phyloP scores from a whole-genome alignment of 64 coral and sea anemone species.

The Montipora capricornis region DNA sequence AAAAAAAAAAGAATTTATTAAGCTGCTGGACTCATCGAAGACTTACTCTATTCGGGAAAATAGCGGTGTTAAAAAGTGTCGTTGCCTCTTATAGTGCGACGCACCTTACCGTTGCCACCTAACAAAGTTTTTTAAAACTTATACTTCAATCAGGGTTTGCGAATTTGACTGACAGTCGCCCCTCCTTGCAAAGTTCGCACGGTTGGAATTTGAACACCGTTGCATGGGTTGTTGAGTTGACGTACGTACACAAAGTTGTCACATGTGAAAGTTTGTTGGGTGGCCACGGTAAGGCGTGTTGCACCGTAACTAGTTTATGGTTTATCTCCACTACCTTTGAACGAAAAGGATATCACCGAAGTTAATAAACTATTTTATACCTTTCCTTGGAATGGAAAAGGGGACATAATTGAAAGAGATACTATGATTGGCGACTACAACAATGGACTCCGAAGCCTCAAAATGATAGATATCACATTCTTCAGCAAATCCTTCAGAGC shows the following conservation, averaged over 20 bases:
- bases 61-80: not conserved
- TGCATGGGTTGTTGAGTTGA: no score
- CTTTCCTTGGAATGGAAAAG: conserved; percentile 19
- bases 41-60: conserved; percentile 16
- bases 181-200: no score
- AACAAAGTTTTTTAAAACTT: no score
- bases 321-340: not conserved
- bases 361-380: not conserved
- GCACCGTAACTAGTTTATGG: not conserved
- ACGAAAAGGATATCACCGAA: not conserved
- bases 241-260: no score
- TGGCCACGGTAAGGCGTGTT: no score
- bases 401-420: not conserved
- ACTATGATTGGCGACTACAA: conserved; percentile 15
- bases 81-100: not conserved
- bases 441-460: no score
- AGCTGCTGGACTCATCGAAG: not conserved
- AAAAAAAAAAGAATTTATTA: not conserved
- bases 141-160: no score
- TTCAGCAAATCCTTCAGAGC: conserved; percentile 24
- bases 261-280: no score
- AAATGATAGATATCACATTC: not conserved
- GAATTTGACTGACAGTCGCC: no score
- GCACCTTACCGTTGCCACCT: no score
- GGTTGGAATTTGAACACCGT: no score